Evolutionary conservation across 2,797 vertebrate species (phyloP), one percentile per base, ranked within the genome.

Genomic region (Oreochromis mossambicus): DNA sequence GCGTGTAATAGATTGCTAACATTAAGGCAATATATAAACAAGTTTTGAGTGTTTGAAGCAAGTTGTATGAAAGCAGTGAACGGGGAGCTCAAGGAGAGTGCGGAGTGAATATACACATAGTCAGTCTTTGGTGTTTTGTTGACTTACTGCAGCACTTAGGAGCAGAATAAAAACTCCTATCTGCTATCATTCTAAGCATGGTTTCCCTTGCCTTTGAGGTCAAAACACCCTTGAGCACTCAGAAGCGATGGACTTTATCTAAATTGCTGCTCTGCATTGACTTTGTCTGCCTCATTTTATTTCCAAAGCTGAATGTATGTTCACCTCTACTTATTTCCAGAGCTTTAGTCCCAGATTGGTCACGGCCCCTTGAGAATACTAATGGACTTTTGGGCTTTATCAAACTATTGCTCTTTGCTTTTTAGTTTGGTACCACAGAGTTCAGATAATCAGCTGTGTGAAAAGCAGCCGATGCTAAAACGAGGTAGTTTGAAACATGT

Each of bases 371-470:
- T 82, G 85, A 88, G 86, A 90, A 91, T 92, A 79, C 85, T 84
- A 92, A 94, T 93, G 85, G 88, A 84, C 76, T 63, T 87, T 79
- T 78, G 82, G 83, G 81, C 91, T 86, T 83, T 86, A 86, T 94
- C 86, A 87, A 91, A 91, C 92, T 90, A 87, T 89, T 83, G 86
- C 91, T 89, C 85, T 86, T 80, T 79, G 81, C 85, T 87, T 92
- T 91, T 87, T 46, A 80, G 79, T 82, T 79, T 29, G 83, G 56
- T 85, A 50, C 86, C 84, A 77, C 5, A 55, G 88, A 92, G 92
- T 92, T 94, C 70, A 88, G 91, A 94, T 92, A 92, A 91, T 92
- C 87, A 88, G 81, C 83, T 58, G 84, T 73, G 89, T 90, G 89
- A 92, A 93, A 93, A 91, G 90, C 87, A 88, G 89, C 86, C 78